phyloP scores from a whole-genome alignment of 2,888 invertebrate species.

The Thera obeliscata region DNA sequence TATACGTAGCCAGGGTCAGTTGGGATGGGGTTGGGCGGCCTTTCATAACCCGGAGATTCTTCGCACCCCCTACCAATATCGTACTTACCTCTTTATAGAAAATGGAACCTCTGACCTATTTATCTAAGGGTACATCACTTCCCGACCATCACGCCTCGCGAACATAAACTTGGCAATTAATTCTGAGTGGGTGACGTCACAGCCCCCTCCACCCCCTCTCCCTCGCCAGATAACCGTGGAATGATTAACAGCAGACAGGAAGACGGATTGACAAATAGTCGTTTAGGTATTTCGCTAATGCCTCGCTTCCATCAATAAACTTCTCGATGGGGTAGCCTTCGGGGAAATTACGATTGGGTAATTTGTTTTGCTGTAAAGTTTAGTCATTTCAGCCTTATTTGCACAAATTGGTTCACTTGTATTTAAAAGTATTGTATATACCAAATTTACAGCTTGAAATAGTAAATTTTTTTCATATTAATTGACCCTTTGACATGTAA shows the following conservation, averaged over 20 bases:
- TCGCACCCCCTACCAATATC: too few relatives aligned
- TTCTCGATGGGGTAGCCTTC: slow-evolving; percentile 53
- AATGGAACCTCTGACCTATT: slow-evolving; percentile 24
- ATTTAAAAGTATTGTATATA: too few relatives aligned
- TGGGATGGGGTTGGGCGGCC: too few relatives aligned
- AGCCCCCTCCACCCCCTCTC: slow-evolving; percentile 43
- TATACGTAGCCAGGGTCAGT: too few relatives aligned
- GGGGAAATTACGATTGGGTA: slow-evolving; percentile 38
- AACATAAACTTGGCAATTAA: slow-evolving; percentile 80
- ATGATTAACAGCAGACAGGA: slow-evolving; percentile 83
- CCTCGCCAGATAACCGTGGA: slow-evolving; percentile 67
- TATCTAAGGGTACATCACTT: slow-evolving; percentile 51
- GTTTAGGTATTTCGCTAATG: slow-evolving; percentile 83
- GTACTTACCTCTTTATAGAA: not conserved
- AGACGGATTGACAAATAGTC: slow-evolving; percentile 84
- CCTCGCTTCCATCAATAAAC: slow-evolving; percentile 76
- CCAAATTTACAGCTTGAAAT: too few relatives aligned
- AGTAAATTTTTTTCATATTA: too few relatives aligned
- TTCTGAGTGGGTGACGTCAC: slow-evolving; percentile 75
- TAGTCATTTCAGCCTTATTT: not conserved
- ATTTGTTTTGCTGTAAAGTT: slow-evolving; percentile 28
- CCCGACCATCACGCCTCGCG: slow-evolving; percentile 66
- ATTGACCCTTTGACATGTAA: too few relatives aligned
- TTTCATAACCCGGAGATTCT: too few relatives aligned
- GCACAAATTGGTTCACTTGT: not conserved